Percentiles rank a stretch among this genome's conserved stretches.
phyloP scores from a whole-genome alignment of 2,888 invertebrate genomes.

The Taenaris catops region DNA sequence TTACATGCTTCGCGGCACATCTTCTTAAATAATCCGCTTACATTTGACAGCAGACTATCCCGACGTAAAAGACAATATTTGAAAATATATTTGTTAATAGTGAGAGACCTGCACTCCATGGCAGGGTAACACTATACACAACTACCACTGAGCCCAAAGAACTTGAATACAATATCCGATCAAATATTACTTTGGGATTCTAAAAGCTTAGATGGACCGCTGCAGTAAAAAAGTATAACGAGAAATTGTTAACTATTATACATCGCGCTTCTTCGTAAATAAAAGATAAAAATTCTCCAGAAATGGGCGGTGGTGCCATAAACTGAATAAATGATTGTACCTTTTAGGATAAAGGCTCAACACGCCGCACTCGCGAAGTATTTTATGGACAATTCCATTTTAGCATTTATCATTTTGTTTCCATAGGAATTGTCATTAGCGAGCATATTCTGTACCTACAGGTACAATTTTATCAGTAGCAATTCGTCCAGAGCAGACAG shows the following conservation, averaged over 20 bases:
- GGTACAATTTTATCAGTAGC: too few relatives aligned
- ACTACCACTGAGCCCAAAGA: too few relatives aligned
- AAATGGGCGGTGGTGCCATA: constrained; percentile 23
- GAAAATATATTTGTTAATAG: too few relatives aligned
- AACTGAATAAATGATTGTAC: constrained; percentile 32
- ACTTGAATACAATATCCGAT: too few relatives aligned
- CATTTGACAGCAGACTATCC: too few relatives aligned
- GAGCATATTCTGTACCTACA: not conserved
- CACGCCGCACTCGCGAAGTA: constrained; percentile 24
- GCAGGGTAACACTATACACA: too few relatives aligned
- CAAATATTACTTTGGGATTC: too few relatives aligned
- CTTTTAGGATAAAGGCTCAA: constrained; percentile 28
- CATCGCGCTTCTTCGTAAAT: constrained; percentile 6
- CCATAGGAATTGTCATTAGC: constrained; percentile 8
- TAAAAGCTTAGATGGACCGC: not conserved
- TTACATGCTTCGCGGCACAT: constrained; percentile 73
- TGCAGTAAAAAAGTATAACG: not conserved
- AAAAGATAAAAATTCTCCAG: constrained; percentile 13
- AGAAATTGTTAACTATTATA: constrained; percentile 7
- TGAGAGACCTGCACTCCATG: too few relatives aligned
- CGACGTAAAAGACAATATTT: too few relatives aligned
- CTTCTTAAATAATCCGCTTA: too few relatives aligned
- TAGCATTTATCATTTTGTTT: constrained; percentile 21
- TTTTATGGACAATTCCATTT: constrained; percentile 27
- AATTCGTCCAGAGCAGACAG: too few relatives aligned